These are phyloP conservation scores for Aepyceros melampus DNA, from an alignment of 2,113 vertebrate species.

Conservation along the genomic window DNA sequence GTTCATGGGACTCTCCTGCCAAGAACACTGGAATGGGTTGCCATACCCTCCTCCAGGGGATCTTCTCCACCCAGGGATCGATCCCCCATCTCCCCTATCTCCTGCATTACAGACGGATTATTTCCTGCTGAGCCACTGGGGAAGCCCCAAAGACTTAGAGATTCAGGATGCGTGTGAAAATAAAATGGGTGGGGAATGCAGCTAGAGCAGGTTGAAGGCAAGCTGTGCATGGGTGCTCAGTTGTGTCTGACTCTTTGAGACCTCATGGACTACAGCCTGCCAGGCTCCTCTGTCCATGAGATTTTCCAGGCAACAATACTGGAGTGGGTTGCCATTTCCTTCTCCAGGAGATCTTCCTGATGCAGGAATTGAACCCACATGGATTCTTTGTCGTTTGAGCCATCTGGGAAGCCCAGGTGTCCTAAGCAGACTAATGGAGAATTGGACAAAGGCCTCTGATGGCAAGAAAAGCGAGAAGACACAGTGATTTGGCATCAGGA, in stretches of 20 bases:
- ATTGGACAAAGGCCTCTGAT: neutral
- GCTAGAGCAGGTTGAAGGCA: neutral
- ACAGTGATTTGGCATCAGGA: fast-evolving
- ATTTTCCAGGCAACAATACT: neutral
- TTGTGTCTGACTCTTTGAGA: neutral
- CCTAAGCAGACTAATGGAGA: neutral
- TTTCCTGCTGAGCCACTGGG: neutral
- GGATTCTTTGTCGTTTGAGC: neutral
- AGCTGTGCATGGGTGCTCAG: neutral
- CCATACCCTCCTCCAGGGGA: neutral
- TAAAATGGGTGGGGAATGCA: neutral
- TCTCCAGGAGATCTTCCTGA: neutral
- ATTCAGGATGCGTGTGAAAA: neutral
- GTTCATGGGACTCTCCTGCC: neutral
- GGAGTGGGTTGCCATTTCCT: neutral
- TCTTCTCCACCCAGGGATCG: neutral
- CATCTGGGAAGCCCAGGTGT: neutral
- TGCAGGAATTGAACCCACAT: neutral
- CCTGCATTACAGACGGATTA: neutral
- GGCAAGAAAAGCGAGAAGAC: neutral
- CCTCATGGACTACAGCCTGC: neutral
- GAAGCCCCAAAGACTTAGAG: neutral
- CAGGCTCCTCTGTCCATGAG: neutral
- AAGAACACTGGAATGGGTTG: neutral
- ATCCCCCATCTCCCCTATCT: neutral